Base-by-base conservation (phyloP, 2,888 invertebrate genomes). In the Drosophila flavopinicola region DNA sequence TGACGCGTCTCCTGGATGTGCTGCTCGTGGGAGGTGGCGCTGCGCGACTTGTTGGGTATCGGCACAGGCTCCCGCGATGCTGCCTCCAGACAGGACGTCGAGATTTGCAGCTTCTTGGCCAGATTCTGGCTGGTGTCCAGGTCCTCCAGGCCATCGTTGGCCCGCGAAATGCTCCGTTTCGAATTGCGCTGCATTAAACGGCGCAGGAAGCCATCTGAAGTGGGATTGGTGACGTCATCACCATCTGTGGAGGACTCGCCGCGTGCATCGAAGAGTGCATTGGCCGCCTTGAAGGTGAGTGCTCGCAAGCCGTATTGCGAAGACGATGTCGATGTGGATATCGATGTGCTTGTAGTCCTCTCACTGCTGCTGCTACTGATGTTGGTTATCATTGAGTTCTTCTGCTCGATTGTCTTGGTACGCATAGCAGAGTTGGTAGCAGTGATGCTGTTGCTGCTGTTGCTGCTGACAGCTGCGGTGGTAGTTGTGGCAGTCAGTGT, bases 161-260 rank as follows among this genome's bases (percentile, higher is more conserved):
- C 88, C 59, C 93, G 92, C 75, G 94, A 93, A 63, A 94, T 94
- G 88, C 95, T 94, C 87, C 95, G 94, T 25, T 94, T 95, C 53
- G 95, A 95, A 78, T 94, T 94, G 74, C 95, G 92, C 33, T 94
- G 92, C 37, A 95, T 92, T 51, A 95, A 90, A 67, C 95, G 92
- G 56, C 94, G 94, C 87, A 95, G 66, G 93, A 94, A 89, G 91
- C 93, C 88, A 1, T 89, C 88, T n/a, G 35, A 3, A 3, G 39
- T 23, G 6, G 41, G 33, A 1, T 6, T 47, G 24, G 30, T 9
- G 6, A 58, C 30, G n/a, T 84, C 85, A 6, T 85, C 78, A 75
- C 91, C 78, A 2, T 86, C 82, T n/a, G 70, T 76, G 1, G 80
- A 74, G 0, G 86, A 75, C 10, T 80, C 78, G 9, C 83, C 78